These are phyloP conservation scores for Hyposoter didymator DNA, from an alignment of 2,888 invertebrate species.

Conservation along the genomic window DNA sequence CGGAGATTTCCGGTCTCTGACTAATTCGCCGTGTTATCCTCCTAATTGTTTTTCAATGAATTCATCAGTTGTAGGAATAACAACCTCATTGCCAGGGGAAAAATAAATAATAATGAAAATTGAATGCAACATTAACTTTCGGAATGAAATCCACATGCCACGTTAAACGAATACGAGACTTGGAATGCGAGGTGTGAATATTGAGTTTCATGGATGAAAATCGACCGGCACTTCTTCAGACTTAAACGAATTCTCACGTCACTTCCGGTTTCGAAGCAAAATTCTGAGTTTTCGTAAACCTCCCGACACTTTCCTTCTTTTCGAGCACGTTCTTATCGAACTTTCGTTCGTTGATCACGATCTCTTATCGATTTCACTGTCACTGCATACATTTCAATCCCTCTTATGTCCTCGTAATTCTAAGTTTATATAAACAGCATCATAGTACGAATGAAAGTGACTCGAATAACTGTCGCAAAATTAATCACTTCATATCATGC, in stretches of 20 bases:
- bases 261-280: conserved; percentile 34
- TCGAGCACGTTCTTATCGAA: background rate
- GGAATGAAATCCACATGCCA: conserved; percentile 10
- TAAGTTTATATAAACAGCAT: background rate
- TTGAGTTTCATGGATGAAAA: background rate
- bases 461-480: conserved; percentile 1
- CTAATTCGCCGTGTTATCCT: background rate
- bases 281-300: conserved; percentile 9
- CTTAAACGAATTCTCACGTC: conserved; percentile 14
- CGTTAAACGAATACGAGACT: conserved; percentile 12
- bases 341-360: background rate
- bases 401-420: background rate
- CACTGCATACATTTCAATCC: background rate
- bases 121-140: background rate
- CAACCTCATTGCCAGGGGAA: background rate
- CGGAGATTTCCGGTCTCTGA: background rate
- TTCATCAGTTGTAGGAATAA: background rate
- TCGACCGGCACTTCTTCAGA: background rate
- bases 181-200: conserved; percentile 1
- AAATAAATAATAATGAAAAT: background rate
- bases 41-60: background rate
- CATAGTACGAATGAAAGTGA: background rate
- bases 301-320: background rate
- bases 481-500: conserved; percentile 48
- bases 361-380: background rate